Conservation (phyloP, 2,888 invertebrate genomes). For the Byasa hedistus region DNA sequence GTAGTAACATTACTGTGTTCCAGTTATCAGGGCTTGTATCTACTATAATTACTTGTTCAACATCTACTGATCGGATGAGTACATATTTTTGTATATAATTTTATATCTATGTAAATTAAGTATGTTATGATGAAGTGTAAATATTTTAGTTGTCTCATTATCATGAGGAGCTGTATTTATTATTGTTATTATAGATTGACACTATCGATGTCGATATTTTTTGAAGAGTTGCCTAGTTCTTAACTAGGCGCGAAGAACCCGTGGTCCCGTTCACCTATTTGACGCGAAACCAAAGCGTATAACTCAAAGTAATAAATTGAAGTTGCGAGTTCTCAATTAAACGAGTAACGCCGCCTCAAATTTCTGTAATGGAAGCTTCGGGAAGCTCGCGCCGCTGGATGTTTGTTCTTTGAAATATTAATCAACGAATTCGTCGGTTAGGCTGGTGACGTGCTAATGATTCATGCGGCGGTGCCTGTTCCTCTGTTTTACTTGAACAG, state of each 20-base stretch:
- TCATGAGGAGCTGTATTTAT: not conserved
- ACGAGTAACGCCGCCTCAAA: conserved; percentile 46
- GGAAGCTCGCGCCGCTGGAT: conserved; percentile 19
- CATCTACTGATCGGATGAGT: no score
- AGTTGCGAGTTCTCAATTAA: conserved; percentile 51
- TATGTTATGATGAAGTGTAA: no score
- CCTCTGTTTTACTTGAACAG: not conserved
- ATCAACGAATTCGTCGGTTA: conserved; percentile 20
- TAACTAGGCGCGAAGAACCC: not conserved
- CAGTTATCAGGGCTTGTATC: no score
- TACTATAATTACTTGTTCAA: no score
- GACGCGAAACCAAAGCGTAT: conserved; percentile 34
- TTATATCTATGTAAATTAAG: no score
- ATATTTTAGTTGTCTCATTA: no score
- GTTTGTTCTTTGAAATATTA: conserved; percentile 25
- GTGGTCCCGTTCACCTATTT: conserved; percentile 5
- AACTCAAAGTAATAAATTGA: conserved; percentile 53
- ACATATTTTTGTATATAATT: no score
- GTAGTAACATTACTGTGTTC: no score
- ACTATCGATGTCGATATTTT: conserved; percentile 8
- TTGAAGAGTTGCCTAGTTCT: conserved; percentile 2
- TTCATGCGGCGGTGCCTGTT: not conserved
- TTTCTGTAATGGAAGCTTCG: conserved; percentile 49
- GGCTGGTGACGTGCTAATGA: conserved; percentile 4
- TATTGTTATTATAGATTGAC: not conserved